Percentiles rank a stretch among this genome's conserved stretches.
phyloP scores from a whole-genome alignment of 2,797 vertebrate genomes.

The Siniperca scherzeri region DNA sequence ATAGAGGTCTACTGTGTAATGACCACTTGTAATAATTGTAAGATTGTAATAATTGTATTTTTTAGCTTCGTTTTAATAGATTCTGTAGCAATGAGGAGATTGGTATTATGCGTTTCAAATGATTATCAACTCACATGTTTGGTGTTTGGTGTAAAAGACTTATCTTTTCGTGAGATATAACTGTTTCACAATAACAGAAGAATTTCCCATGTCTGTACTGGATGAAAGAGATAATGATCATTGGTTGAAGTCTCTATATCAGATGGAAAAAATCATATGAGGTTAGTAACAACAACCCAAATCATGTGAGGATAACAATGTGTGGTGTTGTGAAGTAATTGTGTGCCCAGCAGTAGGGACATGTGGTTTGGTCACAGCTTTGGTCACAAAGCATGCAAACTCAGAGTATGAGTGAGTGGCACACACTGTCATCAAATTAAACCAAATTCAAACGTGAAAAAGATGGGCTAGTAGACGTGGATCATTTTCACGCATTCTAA shows the following conservation, averaged over 20 bases:
- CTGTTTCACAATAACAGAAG: neutral
- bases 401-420: neutral
- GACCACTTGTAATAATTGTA: neutral
- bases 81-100: neutral
- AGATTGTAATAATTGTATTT: neutral
- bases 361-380: constrained; percentile 28
- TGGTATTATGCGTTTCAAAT: neutral
- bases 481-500: constrained; percentile 1
- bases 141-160: neutral
- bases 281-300: neutral
- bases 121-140: neutral
- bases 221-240: neutral
- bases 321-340: constrained; percentile 8
- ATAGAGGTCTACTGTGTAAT: neutral
- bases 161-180: neutral
- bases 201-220: neutral
- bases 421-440: neutral
- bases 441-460: neutral
- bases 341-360: neutral
- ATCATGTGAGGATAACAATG: constrained; percentile 30
- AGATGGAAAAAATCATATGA: constrained; percentile 8
- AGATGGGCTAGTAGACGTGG: neutral
- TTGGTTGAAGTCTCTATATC: neutral
- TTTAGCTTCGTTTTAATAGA: neutral
- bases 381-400: constrained; percentile 12